Base-by-base conservation (phyloP, 2,797 vertebrate species). In the Micrastur ruficollis region DNA sequence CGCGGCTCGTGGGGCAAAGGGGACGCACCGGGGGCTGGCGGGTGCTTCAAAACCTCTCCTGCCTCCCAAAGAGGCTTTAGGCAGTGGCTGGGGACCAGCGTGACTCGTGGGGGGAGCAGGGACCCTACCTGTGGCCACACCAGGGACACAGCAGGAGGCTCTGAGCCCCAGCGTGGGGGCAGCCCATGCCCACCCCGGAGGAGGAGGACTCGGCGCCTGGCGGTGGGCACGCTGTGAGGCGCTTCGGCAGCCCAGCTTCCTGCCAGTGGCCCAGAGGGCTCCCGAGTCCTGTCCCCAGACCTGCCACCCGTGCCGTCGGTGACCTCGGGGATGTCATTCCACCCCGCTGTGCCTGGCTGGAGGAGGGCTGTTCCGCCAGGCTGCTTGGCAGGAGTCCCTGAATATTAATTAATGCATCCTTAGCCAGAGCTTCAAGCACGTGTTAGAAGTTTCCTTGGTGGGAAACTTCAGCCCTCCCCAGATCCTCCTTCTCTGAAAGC, bases 171-270 rank as follows among this genome's bases (percentile, higher is more conserved):
- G 21, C 25, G 12, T 1, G 0, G 1, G 56, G 56, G n/a, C 61
- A 79, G 84, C 53, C 53, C 3, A 0, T 22, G 50, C 38, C 26
- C 26, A 9, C 18, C 20, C 11, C 1, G 3, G 56, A 17, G 19
- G 15, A 17, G 16, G 9, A 78, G 46, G 27, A 6, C 8, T 25
- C 3, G 1, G 47, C 0, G 1, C 38, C 21, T 1, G 3, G 56
- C 62, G 46, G 47, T 2, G 2, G 70, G 44, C 19, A 44, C 1
- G 4, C 17, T 12, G 14, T 1, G 8, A 59, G 46, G 26, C 32
- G 63, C 70, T 29, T 55, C 0, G 4, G 49, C 75, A 61, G 46
- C 32, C 36, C 32, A 31, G 61, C 61, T n/a, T 56, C 9, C 12
- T 25, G 32, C n/a, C 38, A 29, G 12, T 0, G 1, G 6, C 65